A percentile compares a stretch with the other conserved stretches of the same genome.
Evolutionary conservation across 2,888 invertebrate species (phyloP).

Genomic region (Drepanosiphum platanoidis): DNA sequence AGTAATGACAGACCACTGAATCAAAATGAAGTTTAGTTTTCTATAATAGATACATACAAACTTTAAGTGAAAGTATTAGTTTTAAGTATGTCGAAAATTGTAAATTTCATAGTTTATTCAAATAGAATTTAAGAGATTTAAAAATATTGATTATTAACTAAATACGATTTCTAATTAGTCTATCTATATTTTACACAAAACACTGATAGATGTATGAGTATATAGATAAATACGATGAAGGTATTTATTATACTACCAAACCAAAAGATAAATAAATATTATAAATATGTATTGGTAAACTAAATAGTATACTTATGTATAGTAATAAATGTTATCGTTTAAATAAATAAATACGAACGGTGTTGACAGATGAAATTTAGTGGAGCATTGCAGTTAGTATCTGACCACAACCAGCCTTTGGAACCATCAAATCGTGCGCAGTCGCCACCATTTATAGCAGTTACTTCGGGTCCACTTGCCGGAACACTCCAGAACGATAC

Average conservation of each 20-base stretch:
- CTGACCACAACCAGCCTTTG: slow-evolving; percentile 95
- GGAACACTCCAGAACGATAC: slow-evolving; percentile 93
- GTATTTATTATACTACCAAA: too few relatives aligned
- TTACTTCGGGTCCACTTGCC: slow-evolving; percentile 70
- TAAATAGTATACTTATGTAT: not conserved
- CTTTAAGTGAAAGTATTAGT: not conserved
- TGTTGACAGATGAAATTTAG: slow-evolving; percentile 94
- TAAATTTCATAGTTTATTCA: not conserved
- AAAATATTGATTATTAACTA: too few relatives aligned
- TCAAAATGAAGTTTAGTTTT: not conserved
- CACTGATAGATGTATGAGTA: not conserved
- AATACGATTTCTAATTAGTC: not conserved
- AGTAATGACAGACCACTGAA: not conserved
- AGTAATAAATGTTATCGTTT: not conserved
- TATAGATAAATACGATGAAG: too few relatives aligned
- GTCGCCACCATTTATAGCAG: slow-evolving; percentile 73
- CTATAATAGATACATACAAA: not conserved
- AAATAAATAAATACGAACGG: slow-evolving; percentile 73
- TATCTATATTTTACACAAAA: not conserved
- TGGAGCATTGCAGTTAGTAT: slow-evolving; percentile 84
- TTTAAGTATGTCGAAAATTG: not conserved
- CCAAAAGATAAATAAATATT: not conserved
- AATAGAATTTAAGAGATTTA: too few relatives aligned
- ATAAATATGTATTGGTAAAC: too few relatives aligned
- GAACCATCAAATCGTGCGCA: slow-evolving; percentile 92